Percentiles rank a stretch among this genome's conserved stretches.
These are phyloP conservation scores for Baccha elongata DNA, from an alignment of 2,888 invertebrate genomes.

Conservation along the genomic window DNA sequence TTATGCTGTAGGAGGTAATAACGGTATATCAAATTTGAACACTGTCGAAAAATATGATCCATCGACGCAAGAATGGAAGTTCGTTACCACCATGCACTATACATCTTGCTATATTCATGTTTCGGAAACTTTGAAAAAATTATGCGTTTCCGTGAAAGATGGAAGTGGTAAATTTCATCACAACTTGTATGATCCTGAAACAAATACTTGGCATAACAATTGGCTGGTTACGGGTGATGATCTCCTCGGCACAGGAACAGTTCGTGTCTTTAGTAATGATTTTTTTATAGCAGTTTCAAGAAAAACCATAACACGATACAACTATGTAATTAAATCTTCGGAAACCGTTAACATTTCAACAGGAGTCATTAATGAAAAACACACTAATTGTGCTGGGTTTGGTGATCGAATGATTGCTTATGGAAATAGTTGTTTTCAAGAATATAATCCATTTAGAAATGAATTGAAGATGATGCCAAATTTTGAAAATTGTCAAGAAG, in stretches of 20 bases:
- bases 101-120: background rate
- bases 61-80: background rate
- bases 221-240: background rate
- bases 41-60: conserved; percentile 14
- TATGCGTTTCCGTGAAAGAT: background rate
- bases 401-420: conserved; percentile 13
- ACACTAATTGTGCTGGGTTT: background rate
- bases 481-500: background rate
- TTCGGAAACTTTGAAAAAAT: background rate
- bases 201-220: background rate
- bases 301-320: background rate
- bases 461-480: background rate
- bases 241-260: background rate
- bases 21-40: background rate
- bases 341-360: background rate
- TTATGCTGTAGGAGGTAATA: background rate
- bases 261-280: conserved; percentile 2
- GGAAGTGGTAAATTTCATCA: background rate
- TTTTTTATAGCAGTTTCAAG: conserved; percentile 5
- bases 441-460: conserved; percentile 1
- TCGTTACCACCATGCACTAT: background rate
- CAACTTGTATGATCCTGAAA: conserved; percentile 6
- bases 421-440: conserved; percentile 1
- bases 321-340: background rate
- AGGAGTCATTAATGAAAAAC: background rate